Conservation (phyloP, 2,888 invertebrate species). For the Morinoia aosen region DNA sequence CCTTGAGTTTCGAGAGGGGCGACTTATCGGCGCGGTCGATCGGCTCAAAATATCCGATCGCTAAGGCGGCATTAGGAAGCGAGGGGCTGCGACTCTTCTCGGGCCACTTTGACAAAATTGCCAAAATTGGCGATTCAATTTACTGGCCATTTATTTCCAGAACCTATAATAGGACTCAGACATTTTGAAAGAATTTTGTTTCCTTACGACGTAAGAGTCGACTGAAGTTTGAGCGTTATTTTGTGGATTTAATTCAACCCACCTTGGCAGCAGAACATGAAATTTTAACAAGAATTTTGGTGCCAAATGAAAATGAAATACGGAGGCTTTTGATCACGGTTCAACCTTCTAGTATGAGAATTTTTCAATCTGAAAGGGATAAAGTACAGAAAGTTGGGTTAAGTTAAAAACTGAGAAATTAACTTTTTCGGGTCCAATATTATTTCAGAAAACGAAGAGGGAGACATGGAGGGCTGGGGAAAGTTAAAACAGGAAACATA, state of each 20-base stretch:
- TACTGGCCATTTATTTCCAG: neutral
- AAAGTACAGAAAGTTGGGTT: too few relatives aligned
- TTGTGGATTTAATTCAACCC: neutral
- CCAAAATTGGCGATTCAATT: slow-evolving; percentile 10
- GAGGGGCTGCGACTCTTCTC: neutral
- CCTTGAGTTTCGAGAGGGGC: neutral
- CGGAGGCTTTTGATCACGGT: too few relatives aligned
- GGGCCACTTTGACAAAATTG: neutral
- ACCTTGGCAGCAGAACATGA: neutral
- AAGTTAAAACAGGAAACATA: too few relatives aligned
- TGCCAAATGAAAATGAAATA: too few relatives aligned
- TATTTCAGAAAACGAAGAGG: too few relatives aligned
- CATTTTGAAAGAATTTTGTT: neutral
- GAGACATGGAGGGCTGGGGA: too few relatives aligned
- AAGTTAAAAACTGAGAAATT: too few relatives aligned
- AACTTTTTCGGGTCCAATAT: too few relatives aligned
- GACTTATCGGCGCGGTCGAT: slow-evolving; percentile 10
- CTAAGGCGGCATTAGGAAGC: neutral
- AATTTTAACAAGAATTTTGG: neutral
- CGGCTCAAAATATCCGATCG: slow-evolving; percentile 17
- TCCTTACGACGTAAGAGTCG: neutral
- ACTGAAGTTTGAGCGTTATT: neutral
- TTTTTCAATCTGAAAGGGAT: too few relatives aligned
- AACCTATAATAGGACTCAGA: neutral
- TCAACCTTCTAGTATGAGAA: too few relatives aligned